These are phyloP conservation scores for Ypsolopha scabrella DNA, from an alignment of 2,888 invertebrate species.

Conservation along the genomic window DNA sequence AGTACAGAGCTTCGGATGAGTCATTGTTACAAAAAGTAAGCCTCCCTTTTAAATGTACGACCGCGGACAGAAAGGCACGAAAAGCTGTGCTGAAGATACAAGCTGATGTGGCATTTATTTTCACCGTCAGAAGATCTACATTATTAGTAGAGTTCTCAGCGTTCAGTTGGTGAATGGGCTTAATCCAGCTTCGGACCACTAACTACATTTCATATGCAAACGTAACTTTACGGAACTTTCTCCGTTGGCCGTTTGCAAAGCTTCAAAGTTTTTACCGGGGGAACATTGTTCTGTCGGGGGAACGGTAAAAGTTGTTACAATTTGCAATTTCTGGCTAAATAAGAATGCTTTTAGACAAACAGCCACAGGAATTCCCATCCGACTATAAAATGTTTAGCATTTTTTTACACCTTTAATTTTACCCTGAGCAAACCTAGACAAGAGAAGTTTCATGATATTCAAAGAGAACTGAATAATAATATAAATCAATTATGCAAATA, in stretches of 20 bases:
- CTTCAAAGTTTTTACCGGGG: constrained; percentile 27
- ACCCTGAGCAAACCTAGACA: too few relatives aligned
- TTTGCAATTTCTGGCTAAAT: neutral
- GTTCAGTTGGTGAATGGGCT: neutral
- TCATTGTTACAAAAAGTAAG: constrained; percentile 17
- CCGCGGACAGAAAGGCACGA: too few relatives aligned
- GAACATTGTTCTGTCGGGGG: constrained; percentile 15
- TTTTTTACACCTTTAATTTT: neutral
- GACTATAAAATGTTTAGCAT: neutral
- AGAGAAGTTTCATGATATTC: too few relatives aligned
- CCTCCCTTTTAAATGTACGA: too few relatives aligned
- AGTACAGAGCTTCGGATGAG: constrained; percentile 27
- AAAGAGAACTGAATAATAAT: neutral
- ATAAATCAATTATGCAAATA: neutral
- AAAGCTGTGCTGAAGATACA: too few relatives aligned
- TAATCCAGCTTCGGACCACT: constrained; percentile 18
- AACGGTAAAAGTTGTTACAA: constrained; percentile 15
- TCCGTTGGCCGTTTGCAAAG: constrained; percentile 31
- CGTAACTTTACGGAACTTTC: constrained; percentile 31
- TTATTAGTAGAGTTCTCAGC: too few relatives aligned
- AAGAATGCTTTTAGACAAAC: neutral
- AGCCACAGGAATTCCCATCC: neutral
- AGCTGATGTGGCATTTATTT: too few relatives aligned
- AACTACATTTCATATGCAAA: constrained; percentile 46
- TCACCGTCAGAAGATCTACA: too few relatives aligned